Conservation (phyloP, 2,888 invertebrate genomes). For the Sinohyriopsis cumingii region DNA sequence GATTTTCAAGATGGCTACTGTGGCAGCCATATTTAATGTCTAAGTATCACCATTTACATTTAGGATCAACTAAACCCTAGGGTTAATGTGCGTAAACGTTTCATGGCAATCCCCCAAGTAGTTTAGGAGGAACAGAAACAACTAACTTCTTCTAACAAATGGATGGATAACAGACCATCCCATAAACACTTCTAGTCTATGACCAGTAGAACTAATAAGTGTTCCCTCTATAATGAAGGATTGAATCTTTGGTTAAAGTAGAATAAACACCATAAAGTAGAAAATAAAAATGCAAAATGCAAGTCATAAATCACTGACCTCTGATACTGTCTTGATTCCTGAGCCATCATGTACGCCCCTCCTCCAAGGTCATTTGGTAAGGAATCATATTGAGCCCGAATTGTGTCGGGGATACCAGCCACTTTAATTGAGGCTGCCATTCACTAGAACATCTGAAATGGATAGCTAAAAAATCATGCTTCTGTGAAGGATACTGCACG, state of each 20-base stretch:
- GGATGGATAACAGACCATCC: no score
- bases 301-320: slow-evolving; percentile 16
- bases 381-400: slow-evolving; percentile 22
- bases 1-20: no score
- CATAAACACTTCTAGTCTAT: no score
- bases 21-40: no score
- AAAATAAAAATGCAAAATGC: neutral
- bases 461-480: slow-evolving; percentile 1
- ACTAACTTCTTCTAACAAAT: no score
- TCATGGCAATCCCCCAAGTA: no score
- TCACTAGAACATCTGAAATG: slow-evolving; percentile 5
- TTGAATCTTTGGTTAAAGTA: neutral
- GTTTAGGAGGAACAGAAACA: no score
- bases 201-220: neutral
- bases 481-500: no score
- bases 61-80: no score
- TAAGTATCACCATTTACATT: no score
- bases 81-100: no score
- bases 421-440: slow-evolving; percentile 28
- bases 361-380: slow-evolving; percentile 12
- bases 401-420: slow-evolving; percentile 20
- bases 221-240: neutral
- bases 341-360: slow-evolving; percentile 25
- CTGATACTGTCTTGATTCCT: slow-evolving; percentile 35
- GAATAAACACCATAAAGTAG: neutral